A percentile compares a stretch with the other conserved stretches of the same genome.
These are phyloP conservation scores for Cladorhizidae sp. DNA, from an alignment of 37 sponge, comb jelly and placozoan species.

Conservation along the genomic window DNA sequence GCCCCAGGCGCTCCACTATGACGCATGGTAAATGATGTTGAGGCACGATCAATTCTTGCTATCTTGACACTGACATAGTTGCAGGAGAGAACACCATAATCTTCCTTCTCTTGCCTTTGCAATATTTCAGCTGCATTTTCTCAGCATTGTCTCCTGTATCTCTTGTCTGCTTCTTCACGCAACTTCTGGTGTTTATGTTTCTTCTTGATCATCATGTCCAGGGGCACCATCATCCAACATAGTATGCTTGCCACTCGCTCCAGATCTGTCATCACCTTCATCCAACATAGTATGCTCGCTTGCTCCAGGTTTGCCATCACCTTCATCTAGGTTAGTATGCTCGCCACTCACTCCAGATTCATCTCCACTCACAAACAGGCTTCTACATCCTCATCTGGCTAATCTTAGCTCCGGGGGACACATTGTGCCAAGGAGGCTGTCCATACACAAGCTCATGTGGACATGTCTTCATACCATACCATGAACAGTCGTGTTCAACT, in stretches of 20 bases:
- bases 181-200: slow-evolving; percentile 7
- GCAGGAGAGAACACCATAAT: slow-evolving; percentile 16
- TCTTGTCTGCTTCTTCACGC: slow-evolving; percentile 35
- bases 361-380: neutral
- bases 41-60: slow-evolving; percentile 34
- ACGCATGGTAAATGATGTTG: slow-evolving; percentile 40
- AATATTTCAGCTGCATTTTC: slow-evolving; percentile 21
- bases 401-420: slow-evolving; percentile 30
- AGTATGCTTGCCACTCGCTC: neutral
- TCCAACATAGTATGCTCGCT: no score
- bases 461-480: slow-evolving; percentile 35
- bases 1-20: slow-evolving; percentile 36
- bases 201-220: neutral
- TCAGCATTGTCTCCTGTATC: slow-evolving; percentile 39
- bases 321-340: no score
- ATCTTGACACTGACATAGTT: no score
- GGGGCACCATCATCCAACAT: neutral
- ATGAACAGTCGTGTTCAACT: slow-evolving; percentile 54
- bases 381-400: slow-evolving; percentile 31
- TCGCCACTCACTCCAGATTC: neutral
- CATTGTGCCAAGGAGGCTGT: slow-evolving; percentile 33
- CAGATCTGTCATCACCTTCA: no score
- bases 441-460: slow-evolving; percentile 61
- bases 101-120: slow-evolving; percentile 23
- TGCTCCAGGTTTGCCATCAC: no score